phyloP scores from a whole-genome alignment of 2,113 vertebrate genomes.

The Oreochromis spilurus region DNA sequence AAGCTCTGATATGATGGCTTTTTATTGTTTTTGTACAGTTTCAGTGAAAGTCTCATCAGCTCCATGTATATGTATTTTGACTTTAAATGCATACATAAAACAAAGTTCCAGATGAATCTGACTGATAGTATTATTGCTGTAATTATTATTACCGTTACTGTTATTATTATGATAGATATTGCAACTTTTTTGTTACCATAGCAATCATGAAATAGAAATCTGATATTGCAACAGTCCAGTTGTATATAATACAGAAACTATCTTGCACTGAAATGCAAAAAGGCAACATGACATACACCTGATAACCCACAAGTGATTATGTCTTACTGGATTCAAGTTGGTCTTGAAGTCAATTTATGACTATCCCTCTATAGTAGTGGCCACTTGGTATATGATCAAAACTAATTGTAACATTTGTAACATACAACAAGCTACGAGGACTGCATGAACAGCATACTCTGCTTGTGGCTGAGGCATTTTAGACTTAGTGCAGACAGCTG shows the following conservation, averaged over 20 bases:
- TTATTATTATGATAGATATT: neutral
- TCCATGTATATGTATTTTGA: neutral
- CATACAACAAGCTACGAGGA: neutral
- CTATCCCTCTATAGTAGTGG: neutral
- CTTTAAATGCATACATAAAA: neutral
- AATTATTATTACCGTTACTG: neutral
- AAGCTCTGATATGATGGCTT: neutral
- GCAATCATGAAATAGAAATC: neutral
- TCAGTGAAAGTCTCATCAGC: neutral
- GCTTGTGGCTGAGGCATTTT: neutral
- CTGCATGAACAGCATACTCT: neutral
- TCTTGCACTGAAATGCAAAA: neutral
- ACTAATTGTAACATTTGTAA: neutral
- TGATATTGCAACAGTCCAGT: neutral
- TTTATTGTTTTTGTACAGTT: neutral
- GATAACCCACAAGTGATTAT: neutral
- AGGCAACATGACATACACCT: neutral
- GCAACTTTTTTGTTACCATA: neutral
- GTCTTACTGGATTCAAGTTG: neutral
- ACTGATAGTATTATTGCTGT: neutral
- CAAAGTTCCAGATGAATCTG: neutral
- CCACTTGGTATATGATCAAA: neutral
- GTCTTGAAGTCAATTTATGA: neutral
- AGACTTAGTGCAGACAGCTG: neutral
- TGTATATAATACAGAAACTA: neutral